Evolutionary conservation across 2,113 vertebrate species (phyloP).

Genomic region (Panthera uncia): DNA sequence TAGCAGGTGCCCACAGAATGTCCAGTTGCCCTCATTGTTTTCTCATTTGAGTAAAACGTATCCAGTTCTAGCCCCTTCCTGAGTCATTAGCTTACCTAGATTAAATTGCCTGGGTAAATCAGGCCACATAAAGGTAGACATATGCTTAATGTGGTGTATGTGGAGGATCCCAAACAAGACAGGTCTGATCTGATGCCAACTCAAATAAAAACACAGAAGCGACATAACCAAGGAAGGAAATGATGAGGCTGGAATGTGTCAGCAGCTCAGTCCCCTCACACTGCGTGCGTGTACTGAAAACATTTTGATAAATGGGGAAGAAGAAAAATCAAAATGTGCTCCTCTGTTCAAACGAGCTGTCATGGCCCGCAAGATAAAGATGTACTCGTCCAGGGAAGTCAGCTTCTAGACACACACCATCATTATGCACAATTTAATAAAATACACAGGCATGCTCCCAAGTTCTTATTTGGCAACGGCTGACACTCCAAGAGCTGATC

Average conservation of each 20-base stretch:
- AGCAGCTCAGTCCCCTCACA: background rate
- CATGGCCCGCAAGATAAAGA: slow-evolving; percentile 52
- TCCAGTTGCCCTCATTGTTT: background rate
- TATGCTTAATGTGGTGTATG: background rate
- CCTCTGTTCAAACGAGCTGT: slow-evolving; percentile 53
- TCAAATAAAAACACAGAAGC: background rate
- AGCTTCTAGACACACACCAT: slow-evolving; percentile 48
- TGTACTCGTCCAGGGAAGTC: background rate
- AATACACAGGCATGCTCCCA: slow-evolving; percentile 56
- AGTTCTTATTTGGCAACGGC: slow-evolving; percentile 56
- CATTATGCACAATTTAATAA: slow-evolving; percentile 69
- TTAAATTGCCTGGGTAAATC: background rate
- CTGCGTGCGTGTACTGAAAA: background rate
- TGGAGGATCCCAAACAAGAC: background rate
- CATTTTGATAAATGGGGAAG: background rate
- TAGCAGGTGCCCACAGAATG: background rate
- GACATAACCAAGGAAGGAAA: background rate
- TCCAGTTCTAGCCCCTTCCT: background rate
- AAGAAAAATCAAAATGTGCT: slow-evolving; percentile 14
- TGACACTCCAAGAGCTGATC: slow-evolving; percentile 3
- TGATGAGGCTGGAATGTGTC: background rate
- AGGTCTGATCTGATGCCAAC: background rate
- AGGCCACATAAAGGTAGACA: background rate
- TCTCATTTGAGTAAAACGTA: background rate
- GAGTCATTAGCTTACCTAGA: background rate